Conservation (phyloP, 2,113 vertebrate genomes). For the Gadus chalcogrammus region DNA sequence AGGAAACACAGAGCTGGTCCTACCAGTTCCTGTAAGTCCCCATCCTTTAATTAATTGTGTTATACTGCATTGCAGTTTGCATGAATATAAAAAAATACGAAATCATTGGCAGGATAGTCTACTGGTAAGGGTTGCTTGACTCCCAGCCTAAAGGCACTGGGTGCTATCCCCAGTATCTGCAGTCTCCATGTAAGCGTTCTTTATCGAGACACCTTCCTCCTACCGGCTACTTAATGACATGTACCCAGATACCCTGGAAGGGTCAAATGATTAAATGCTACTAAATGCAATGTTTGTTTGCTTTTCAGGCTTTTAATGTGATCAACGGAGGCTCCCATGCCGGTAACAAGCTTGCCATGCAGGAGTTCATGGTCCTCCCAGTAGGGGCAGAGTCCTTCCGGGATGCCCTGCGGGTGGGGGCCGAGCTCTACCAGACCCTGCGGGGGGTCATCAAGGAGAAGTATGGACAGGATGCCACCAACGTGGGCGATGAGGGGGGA, state of each 20-base stretch:
- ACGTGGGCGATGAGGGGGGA: conserved; percentile 89
- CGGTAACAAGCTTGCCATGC: conserved; percentile 91
- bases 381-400: conserved; percentile 91
- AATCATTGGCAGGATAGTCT: too few species aligned
- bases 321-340: conserved; percentile 92
- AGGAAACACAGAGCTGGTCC: conserved; percentile 84
- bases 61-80: too few species aligned
- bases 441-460: conserved; percentile 90
- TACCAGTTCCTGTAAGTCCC: conserved; percentile 86
- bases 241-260: too few species aligned
- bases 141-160: too few species aligned
- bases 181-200: too few species aligned
- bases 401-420: conserved; percentile 85
- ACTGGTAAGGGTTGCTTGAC: too few species aligned
- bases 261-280: too few species aligned
- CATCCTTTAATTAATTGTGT: neutral
- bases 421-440: conserved; percentile 90
- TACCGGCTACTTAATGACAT: too few species aligned
- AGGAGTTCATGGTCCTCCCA: conserved; percentile 92
- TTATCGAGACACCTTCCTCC: too few species aligned
- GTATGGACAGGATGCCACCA: conserved; percentile 90
- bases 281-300: conserved; percentile 3
- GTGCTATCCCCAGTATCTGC: too few species aligned
- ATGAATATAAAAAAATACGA: too few species aligned
- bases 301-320: conserved; percentile 85